Base-by-base conservation (phyloP, 2,888 invertebrate genomes). In the Eugnorisma glareosa region DNA sequence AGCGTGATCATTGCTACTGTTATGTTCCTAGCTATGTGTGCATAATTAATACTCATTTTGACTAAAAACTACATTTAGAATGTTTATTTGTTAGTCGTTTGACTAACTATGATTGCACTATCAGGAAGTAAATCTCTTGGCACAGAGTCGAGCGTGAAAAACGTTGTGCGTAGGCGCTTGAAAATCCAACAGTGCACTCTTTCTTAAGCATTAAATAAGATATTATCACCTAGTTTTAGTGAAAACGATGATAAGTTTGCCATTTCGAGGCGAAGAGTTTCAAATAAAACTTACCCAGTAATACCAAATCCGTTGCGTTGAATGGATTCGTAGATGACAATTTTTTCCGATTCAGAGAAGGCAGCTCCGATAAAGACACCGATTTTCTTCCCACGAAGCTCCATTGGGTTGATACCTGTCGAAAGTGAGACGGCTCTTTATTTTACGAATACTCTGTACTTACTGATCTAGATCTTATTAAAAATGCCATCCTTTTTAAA, bases 301-400 rank as follows among this genome's bases (percentile, higher is more conserved):
- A 81, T 84, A 54, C 90, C 89, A 45, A 90, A 92, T 28, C 91
- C 92, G 66, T 92, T 90, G 1, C 86, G 81, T 51, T 89, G 87
- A 21, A 84, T 76, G 6, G 75, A 81, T 28, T 89, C 86, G 54
- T 89, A 91, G 24, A 92, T 83, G 89, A 97, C 96, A n/a, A 95
- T 95, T 73, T 97, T 97, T 83, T 97, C 97, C 5, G 97, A 95
- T 87, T 98, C 98, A 0, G 97, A 97, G 73, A 96, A 96, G 77
- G 97, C 96, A 61, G 97, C 81, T 59, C 81, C 84, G 24, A 81
- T 84, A 21, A 80, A 81, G 7, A 81, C 84, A 7, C 80, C 84
- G 18, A 84, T 66, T 45, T 84, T 84, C 31, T 59, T 81, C 28
- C 81, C 81, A n/a, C 81, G 84, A n/a, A 81, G 81, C 13, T 80